Evolutionary conservation across 2,113 vertebrate species (phyloP), one percentile per base, ranked within the genome.

Genomic region (Chloropsis hardwickii): DNA sequence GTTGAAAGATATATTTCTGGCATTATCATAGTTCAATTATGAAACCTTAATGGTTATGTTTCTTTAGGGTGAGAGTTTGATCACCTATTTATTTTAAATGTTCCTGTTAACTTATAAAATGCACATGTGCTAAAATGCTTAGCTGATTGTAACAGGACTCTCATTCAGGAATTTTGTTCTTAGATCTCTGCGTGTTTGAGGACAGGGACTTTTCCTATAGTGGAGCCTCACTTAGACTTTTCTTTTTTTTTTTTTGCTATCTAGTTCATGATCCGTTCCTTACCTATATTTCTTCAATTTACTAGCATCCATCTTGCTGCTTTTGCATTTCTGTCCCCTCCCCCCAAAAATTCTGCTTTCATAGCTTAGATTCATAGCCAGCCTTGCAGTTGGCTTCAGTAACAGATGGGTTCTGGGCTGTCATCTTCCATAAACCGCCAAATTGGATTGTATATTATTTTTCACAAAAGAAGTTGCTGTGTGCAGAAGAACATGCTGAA

Each of bases 331-430:
- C 11, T 69, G 4, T 61, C 7, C 22, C 25, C 5, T 65, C 71
- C 40, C 10, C 78, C 37, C 4, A 72, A 65, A 72, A 69, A 57
- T 72, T 82, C 54, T 85, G 19, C 53, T 80, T 89, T 44, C n/a
- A 28, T 51, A 72, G 48, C 35, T 83, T 56, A 53, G 44, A 81
- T 76, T 94, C 57, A 28, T 65, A 79, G 88, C 31, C 58, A 76
- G 14, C 72, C 21, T 81, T 89, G 66, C 56, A 89, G 64, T 47
- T 90, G 56, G 72, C 58, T 79, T 91, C 81, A 92, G 70, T 72
- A 91, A 76, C 87, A 88, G 84, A 84, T 95, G 93, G 66, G 29
- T 87, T 95, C 81, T 90, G 78, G 74, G 50, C 70, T 95, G 78
- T 88, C 66, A 31, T 85, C 82, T 85, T 92, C 70, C 33, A 45